Evolutionary conservation across 2,888 invertebrate species (phyloP).

Genomic region (Dermolepida albohirtum): DNA sequence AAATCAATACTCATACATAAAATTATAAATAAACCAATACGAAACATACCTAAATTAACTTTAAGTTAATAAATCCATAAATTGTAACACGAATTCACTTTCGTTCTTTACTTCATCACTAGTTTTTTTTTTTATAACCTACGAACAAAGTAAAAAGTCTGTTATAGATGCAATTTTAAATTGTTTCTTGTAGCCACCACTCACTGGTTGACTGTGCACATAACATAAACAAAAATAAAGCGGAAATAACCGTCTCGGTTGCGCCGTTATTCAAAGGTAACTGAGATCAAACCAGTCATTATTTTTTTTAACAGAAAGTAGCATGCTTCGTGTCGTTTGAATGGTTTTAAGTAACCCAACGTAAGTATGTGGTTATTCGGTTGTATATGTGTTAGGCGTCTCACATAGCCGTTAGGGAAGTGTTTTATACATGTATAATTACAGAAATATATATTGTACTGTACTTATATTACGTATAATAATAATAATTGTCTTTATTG

Average conservation of each 20-base stretch:
- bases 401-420: not conserved
- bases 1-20: too few species aligned
- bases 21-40: too few species aligned
- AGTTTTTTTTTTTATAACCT: too few species aligned
- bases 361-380: constrained; percentile 31
- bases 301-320: constrained; percentile 46
- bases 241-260: constrained; percentile 45
- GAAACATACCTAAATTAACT: too few species aligned
- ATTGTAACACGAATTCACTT: too few species aligned
- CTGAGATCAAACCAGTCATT: constrained; percentile 46
- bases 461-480: too few species aligned
- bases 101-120: too few species aligned
- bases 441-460: too few species aligned
- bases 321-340: constrained; percentile 6
- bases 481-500: too few species aligned
- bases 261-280: constrained; percentile 46
- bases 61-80: too few species aligned
- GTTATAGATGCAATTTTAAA: not conserved
- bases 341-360: constrained; percentile 27
- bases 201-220: constrained; percentile 15
- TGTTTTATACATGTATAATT: too few species aligned
- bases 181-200: constrained; percentile 16
- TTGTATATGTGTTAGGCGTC: constrained; percentile 37
- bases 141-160: not conserved
- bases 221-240: constrained; percentile 38